These are phyloP conservation scores for Dinocampus coccinellae DNA, from an alignment of 2,888 invertebrate species.

Conservation along the genomic window DNA sequence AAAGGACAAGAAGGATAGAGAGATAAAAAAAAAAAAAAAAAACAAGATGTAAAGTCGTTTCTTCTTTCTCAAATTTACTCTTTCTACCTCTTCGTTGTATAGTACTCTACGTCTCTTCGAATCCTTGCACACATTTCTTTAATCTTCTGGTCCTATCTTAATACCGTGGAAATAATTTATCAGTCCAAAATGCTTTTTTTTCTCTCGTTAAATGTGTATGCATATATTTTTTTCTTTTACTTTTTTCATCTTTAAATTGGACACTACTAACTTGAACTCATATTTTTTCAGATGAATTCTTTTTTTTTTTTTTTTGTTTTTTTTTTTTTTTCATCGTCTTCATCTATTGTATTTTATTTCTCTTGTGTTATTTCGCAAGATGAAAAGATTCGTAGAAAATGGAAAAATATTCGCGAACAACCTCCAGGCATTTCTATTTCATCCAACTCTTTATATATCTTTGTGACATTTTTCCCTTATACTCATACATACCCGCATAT, in stretches of 20 bases:
- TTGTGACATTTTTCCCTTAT: not conserved
- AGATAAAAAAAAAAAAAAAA: not conserved
- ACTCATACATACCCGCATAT: not conserved
- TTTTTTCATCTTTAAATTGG: conserved; percentile 20
- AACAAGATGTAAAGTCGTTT: conserved; percentile 24
- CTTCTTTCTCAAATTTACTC: conserved; percentile 19
- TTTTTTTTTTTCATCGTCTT: not conserved
- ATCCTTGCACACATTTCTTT: conserved; percentile 13
- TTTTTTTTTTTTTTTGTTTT: not conserved
- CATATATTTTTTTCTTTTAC: not conserved
- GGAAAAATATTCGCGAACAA: not conserved
- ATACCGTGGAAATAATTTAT: conserved; percentile 36
- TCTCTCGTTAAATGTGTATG: not conserved
- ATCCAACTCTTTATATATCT: not conserved
- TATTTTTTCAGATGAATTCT: not conserved
- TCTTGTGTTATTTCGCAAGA: not conserved
- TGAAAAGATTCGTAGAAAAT: not conserved
- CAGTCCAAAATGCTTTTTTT: conserved; percentile 20
- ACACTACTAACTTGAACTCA: not conserved
- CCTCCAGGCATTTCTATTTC: not conserved
- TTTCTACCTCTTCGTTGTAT: not conserved
- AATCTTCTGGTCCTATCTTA: conserved; percentile 21
- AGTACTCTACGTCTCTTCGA: not conserved
- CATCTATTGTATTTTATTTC: not conserved
- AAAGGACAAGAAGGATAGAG: conserved; percentile 2